Base-by-base conservation (phyloP, 2,797 vertebrate genomes). In the Liasis olivaceus region DNA sequence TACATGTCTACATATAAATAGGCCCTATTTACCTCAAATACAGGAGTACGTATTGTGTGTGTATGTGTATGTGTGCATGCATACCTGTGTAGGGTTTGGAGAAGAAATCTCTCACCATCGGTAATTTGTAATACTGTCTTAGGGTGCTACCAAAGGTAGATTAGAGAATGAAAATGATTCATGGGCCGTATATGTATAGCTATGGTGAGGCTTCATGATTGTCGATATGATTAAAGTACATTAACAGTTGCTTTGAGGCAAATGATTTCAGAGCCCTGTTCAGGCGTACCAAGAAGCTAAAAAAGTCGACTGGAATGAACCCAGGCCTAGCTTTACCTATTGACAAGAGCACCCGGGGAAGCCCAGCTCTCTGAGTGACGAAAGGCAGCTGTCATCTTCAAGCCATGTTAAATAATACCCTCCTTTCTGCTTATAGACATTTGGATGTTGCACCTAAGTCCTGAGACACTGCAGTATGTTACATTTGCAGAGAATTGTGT, bases 51-150 rank as follows among this genome's bases (percentile, higher is more conserved):
- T 20, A 81, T 47, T 81, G 20, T 81, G 42, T 81, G 42, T 81
- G 36, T 47, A 13, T 24, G 22, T 81, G n/a, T 1, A 1, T 20
- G 9, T 81, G 69, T 0, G 2, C 8, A 2, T 91, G 93, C 90
- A 88, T 90, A 94, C 0, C 58, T 60, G n/a, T 13, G 20, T 42
- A 56, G 93, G 93, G 92, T 94, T 26, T 47, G 36, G 8, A 94
- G 58, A 63, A 64, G 86, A 87, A 17, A 36, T 56, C 24, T 93
- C 63, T 24, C 72, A 24, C 4, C 9, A 81, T 42, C 36, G 24
- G 47, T 81, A 47, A 47, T 47, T 47, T 47, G 20, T 81, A 81
- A 81, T 11, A 81, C 17, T 81, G 9, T 9, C 8, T 42, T 47
- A 24, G 20, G 72, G 42, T 5, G 8, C 72, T 81, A 81, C 8